Percentiles rank a stretch among this genome's conserved stretches.
Evolutionary conservation across 1,140 invertebrate species (phyloP).

Genomic region (Aphelenchoides fujianensis): DNA sequence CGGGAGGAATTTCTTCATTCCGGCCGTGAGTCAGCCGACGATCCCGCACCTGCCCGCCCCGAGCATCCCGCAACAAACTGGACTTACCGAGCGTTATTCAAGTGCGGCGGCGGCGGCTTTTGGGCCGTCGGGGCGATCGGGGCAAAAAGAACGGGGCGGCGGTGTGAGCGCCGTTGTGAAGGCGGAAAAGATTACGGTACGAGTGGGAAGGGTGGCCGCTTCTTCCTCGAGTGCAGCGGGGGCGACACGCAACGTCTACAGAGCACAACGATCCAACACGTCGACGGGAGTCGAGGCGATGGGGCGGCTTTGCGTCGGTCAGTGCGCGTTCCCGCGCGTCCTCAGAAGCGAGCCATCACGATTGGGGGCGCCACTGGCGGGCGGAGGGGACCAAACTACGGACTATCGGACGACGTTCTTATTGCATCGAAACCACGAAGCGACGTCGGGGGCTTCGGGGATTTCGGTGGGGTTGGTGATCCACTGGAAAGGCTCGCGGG

Average conservation of each 20-base stretch:
- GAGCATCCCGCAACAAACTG: background rate
- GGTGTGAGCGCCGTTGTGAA: background rate
- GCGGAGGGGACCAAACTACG: background rate
- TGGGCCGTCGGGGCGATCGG: background rate
- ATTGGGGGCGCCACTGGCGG: background rate
- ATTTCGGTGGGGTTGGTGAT: background rate
- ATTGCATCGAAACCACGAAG: background rate
- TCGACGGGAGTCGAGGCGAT: background rate
- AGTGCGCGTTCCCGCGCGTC: conserved; percentile 10
- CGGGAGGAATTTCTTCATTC: too few species aligned
- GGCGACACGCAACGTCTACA: background rate
- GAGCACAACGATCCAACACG: background rate
- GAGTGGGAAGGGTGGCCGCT: background rate
- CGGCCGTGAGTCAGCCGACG: too few species aligned
- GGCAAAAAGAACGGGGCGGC: background rate
- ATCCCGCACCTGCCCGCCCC: too few species aligned
- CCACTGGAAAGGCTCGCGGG: background rate
- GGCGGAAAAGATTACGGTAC: background rate
- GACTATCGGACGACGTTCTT: conserved; percentile 2
- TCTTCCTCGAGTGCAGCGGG: background rate
- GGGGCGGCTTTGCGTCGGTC: background rate
- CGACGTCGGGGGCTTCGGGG: background rate
- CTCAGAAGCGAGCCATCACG: conserved; percentile 23
- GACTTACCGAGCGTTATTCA: background rate
- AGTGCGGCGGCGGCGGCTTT: background rate